These are phyloP conservation scores for Scaptodrosophila latifasciaeformis DNA, from an alignment of 2,888 invertebrate genomes.

Conservation along the genomic window DNA sequence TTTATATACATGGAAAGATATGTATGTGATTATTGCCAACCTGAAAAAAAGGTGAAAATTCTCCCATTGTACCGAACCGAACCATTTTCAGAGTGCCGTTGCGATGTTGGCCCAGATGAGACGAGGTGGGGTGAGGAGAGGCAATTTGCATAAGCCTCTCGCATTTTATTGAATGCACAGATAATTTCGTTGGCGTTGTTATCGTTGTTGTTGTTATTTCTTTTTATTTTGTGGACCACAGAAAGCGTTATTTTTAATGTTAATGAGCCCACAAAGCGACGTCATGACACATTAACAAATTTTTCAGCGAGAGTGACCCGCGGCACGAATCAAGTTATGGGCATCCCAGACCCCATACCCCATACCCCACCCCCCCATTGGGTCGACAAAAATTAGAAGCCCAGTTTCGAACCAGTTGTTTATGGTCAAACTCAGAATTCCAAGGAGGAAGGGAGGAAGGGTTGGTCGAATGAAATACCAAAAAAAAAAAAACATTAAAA, in stretches of 20 bases:
- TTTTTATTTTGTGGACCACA: neutral
- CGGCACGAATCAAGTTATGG: neutral
- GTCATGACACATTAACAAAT: slow-evolving; percentile 31
- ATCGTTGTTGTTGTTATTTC: neutral
- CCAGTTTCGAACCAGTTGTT: slow-evolving; percentile 43
- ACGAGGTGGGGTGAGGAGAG: too few species aligned
- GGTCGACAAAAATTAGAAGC: slow-evolving; percentile 23
- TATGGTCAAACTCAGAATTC: too few species aligned
- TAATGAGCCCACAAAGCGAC: slow-evolving; percentile 25
- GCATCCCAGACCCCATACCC: slow-evolving; percentile 13
- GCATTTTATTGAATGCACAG: too few species aligned
- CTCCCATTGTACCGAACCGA: too few species aligned
- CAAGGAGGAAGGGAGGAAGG: too few species aligned
- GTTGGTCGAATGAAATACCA: slow-evolving; percentile 8
- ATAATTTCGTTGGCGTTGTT: neutral
- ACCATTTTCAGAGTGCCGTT: too few species aligned
- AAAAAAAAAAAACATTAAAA: slow-evolving; percentile 34
- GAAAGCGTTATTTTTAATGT: slow-evolving; percentile 31
- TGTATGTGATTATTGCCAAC: too few species aligned
- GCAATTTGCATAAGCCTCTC: neutral
- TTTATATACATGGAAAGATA: too few species aligned
- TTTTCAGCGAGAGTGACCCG: slow-evolving; percentile 34
- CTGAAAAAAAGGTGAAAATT: too few species aligned
- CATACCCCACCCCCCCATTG: slow-evolving; percentile 23
- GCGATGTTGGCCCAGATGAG: too few species aligned